Base-by-base conservation (phyloP, 1,140 invertebrate species). In the Camponotus pennsylvanicus region DNA sequence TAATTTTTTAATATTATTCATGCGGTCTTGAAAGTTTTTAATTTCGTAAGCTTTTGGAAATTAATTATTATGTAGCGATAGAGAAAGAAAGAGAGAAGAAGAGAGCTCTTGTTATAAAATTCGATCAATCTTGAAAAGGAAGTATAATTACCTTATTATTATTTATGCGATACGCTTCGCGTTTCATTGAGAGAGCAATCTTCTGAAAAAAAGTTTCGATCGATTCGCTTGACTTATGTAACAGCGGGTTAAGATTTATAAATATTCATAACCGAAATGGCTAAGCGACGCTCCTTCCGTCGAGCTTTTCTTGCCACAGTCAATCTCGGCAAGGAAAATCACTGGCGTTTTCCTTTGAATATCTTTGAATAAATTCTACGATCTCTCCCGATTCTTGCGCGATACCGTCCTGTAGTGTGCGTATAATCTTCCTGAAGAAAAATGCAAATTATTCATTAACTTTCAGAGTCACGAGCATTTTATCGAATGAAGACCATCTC, bases 351-450 rank as follows among this genome's bases (percentile, higher is more conserved):
- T 83, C 79, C 69, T 83, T 59, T 83, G 79, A 83, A 83, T 83
- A 83, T 83, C 79, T 83, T 83, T 83, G 79, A 83, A 83, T 73
- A 83, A 83, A 83, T 83, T 83, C 69, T 27, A 27, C 55, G 67
- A 73, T 82, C 67, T 70, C 40, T 45, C n/a, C 40, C 69, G 42
- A 83, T 82, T 75, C 55, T 57, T 55, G 40, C 32, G 52, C 66
- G 55, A 71, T 59, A 42, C 42, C 45, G 21, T 40, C 11, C 9
- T 83, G 11, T 40, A 37, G 79, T 13, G 13, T 52, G 67, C 69
- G 69, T 61, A 61, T 75, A 75, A 75, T 83, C 49, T 61, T 61
- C 18, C 27, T 5, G 55, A 18, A 37, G 34, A 55, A 61, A 77
- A 77, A 77, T 85, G 45, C 49, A 66, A 77, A 85, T 79, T 85